Evolutionary conservation across 2,113 vertebrate species (phyloP).

Genomic region (Grantiella picta): DNA sequence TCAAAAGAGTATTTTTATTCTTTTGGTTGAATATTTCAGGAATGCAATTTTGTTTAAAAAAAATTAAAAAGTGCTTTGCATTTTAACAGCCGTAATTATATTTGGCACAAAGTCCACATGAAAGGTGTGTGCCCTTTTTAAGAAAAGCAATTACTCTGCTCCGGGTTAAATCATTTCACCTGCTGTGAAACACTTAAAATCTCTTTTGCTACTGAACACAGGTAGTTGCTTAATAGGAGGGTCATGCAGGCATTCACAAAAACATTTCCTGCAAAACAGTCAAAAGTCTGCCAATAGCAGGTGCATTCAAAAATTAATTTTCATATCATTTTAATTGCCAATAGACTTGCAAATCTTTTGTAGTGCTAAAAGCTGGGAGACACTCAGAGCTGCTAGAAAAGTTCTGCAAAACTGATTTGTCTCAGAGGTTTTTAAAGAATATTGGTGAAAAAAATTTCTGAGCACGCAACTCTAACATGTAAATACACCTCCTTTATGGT

Average conservation of each 20-base stretch:
- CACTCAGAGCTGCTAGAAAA: background rate
- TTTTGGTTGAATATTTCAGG: background rate
- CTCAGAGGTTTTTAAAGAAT: background rate
- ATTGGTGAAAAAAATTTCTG: background rate
- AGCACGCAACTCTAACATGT: background rate
- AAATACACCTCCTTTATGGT: background rate
- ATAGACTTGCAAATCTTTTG: background rate
- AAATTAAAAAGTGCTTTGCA: background rate
- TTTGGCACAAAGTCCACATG: background rate
- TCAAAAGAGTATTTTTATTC: background rate
- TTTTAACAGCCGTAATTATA: slow-evolving; percentile 1
- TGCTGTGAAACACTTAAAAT: slow-evolving; percentile 65
- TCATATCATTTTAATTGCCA: background rate
- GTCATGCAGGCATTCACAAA: slow-evolving; percentile 28
- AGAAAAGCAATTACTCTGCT: slow-evolving; percentile 49
- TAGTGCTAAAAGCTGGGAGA: background rate
- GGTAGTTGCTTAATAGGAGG: slow-evolving; percentile 55
- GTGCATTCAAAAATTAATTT: background rate
- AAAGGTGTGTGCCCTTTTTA: slow-evolving; percentile 27
- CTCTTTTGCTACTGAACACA: slow-evolving; percentile 50
- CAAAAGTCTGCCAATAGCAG: background rate
- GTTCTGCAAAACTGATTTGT: background rate
- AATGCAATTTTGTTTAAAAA: background rate
- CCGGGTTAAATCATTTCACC: slow-evolving; percentile 61
- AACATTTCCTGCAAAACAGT: background rate